phyloP scores from a whole-genome alignment of 2,113 vertebrate genomes.

The Phasianus colchicus region DNA sequence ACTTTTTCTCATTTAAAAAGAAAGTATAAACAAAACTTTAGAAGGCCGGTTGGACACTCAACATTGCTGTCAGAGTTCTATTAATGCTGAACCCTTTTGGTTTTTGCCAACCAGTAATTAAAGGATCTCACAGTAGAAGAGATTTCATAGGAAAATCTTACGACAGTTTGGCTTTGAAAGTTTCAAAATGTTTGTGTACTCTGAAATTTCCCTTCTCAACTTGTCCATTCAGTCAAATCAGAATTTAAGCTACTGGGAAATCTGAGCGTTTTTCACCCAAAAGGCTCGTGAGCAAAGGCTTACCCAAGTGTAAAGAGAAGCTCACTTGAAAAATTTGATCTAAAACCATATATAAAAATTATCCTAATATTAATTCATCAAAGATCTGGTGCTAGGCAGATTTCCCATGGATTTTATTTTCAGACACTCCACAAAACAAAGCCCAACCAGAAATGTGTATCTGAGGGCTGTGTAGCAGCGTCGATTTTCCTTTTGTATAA shows the following conservation, averaged over 20 bases:
- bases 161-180: not conserved
- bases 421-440: conserved; percentile 69
- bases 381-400: not conserved
- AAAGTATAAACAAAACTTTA: not conserved
- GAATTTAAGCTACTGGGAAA: not conserved
- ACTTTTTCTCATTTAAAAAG: not conserved
- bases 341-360: not conserved
- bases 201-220: not conserved
- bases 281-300: not conserved
- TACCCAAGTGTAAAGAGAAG: not conserved
- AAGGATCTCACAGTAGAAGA: not conserved
- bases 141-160: not conserved
- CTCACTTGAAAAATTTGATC: not conserved
- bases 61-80: not conserved
- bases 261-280: not conserved
- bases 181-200: not conserved
- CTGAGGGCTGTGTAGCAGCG: conserved; percentile 63
- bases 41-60: not conserved
- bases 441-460: conserved; percentile 37
- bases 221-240: not conserved
- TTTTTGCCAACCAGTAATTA: not conserved
- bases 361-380: not conserved
- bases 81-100: not conserved
- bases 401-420: conserved; percentile 28
- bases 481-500: conserved; percentile 72